Conservation (phyloP, 2,113 vertebrate genomes). For the Psophia crepitans region DNA sequence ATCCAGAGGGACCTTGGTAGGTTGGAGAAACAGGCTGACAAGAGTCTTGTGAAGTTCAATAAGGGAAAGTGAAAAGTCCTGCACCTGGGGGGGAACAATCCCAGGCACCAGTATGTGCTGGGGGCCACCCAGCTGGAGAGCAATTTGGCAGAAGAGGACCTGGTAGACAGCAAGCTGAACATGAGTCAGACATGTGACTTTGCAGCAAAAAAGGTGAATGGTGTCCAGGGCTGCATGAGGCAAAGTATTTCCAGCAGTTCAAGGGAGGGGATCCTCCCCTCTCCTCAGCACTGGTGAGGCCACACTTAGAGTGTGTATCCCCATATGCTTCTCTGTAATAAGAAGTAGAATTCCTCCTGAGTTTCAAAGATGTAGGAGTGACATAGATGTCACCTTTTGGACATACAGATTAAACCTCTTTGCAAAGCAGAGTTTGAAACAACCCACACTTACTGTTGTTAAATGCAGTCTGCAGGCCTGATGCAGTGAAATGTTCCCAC, state of each 20-base stretch:
- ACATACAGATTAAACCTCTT: not conserved
- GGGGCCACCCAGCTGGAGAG: not conserved
- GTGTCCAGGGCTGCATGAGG: not conserved
- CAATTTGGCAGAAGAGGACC: not conserved
- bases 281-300: not conserved
- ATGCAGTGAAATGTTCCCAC: not conserved
- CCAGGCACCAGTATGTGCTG: not conserved
- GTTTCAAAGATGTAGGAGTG: not conserved
- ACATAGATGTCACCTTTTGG: not conserved
- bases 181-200: not conserved
- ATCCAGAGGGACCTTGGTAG: not conserved
- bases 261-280: not conserved
- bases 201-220: fast-evolving
- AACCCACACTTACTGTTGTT: not conserved
- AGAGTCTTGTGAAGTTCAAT: not conserved
- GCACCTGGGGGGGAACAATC: not conserved
- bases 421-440: not conserved
- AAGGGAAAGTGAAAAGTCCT: not conserved
- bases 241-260: not conserved
- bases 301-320: not conserved
- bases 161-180: not conserved
- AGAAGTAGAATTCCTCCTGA: not conserved
- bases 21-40: not conserved
- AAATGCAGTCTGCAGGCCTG: not conserved
- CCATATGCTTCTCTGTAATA: not conserved